Evolutionary conservation across 2,888 invertebrate species (phyloP), one percentile per base, ranked within the genome.

Genomic region (Oscheius sp.): DNA sequence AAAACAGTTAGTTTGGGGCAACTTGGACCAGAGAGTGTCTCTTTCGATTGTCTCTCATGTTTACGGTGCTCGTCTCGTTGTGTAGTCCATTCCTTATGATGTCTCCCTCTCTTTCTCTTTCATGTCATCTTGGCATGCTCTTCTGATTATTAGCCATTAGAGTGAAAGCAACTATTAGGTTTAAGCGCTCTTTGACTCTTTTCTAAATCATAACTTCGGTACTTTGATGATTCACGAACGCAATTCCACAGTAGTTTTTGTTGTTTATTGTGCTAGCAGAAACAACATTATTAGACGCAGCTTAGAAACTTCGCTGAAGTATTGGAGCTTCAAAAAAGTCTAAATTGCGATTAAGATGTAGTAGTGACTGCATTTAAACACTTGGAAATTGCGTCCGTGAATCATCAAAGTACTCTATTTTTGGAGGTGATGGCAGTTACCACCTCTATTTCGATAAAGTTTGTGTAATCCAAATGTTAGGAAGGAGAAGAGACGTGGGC

Each of bases 71-170:
- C 29, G 7, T 53, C n/a, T 33, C 70, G 11, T 35, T n/a, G n/a
- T 55, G 50, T 68, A 9, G 29, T 55, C 21, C 50, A 21, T 55
- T 7, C 50, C 37, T 70, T 37, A 53, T 33, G 7, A 10, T 53
- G 21, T 68, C 55, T 70, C 70, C 53, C 70, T 53, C 55, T 32
- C 55, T 55, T 13, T 55, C 21, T 50, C 68, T 47, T 29, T 35
- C 47, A 21, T 53, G 7, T 37, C 21, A 32, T 47, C 50, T n/a
- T 11, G 2, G 33, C 35, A 33, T n/a, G 29, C 62, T 21, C 21
- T 62, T 59, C 47, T 62, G 33, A 9, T 62, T 42, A 62, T 62
- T 11, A 9, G 35, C 7, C 42, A 5, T 42, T 0, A 7, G 4
- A 42, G 42, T 59, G n/a, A 35, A 13, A 29, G 21, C n/a, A 29